A percentile compares a stretch with the other conserved stretches of the same genome.
Conservation (phyloP, 2,797 vertebrate genomes). For the Pempheris klunzingeri region DNA sequence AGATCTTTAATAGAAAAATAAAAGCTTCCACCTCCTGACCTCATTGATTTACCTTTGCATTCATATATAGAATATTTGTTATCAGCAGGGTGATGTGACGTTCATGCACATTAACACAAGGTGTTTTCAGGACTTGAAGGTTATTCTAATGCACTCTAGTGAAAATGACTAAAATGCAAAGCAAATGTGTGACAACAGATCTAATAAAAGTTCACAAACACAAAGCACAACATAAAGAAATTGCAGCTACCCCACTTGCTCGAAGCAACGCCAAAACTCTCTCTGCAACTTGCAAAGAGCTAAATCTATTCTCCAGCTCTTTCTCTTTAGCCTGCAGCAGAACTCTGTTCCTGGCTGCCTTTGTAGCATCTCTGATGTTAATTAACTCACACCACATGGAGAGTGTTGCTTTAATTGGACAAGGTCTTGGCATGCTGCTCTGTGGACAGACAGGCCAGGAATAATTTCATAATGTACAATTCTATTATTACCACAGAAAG, state of each 20-base stretch:
- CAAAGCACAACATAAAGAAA: constrained; percentile 16
- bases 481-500: constrained; percentile 68
- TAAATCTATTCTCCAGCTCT: constrained; percentile 36
- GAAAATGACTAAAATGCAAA: constrained; percentile 36
- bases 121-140: constrained; percentile 19
- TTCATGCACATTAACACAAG: neutral
- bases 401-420: constrained; percentile 78
- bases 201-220: constrained; percentile 42
- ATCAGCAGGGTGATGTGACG: neutral
- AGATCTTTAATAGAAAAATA: constrained; percentile 27
- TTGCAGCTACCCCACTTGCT: constrained; percentile 13
- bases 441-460: constrained; percentile 66
- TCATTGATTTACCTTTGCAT: constrained; percentile 13
- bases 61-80: constrained; percentile 14
- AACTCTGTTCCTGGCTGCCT: constrained; percentile 55
- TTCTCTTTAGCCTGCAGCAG: constrained; percentile 48
- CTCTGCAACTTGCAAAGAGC: constrained; percentile 31
- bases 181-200: constrained; percentile 22
- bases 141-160: constrained; percentile 17
- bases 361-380: constrained; percentile 73
- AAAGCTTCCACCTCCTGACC: constrained; percentile 33
- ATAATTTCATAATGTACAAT: constrained; percentile 71
- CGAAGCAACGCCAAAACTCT: constrained; percentile 29
- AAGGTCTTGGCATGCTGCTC: constrained; percentile 72
- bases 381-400: constrained; percentile 80